Base-by-base conservation (phyloP, 2,888 invertebrate species). In the Coleophora flavipennella region DNA sequence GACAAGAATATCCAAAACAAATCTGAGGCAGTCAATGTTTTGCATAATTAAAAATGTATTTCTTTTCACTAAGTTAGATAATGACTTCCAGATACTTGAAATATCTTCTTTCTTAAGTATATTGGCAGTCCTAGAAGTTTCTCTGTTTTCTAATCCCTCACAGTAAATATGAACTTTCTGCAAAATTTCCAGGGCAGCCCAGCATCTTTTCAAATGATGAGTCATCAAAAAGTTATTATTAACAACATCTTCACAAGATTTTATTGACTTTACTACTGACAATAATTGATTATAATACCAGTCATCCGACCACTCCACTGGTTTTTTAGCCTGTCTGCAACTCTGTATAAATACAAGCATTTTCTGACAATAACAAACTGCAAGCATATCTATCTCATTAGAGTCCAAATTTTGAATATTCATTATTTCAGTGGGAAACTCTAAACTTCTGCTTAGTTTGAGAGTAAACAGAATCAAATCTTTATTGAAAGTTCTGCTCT, bases 381-480 rank as follows among this genome's bases (percentile, higher is more conserved):
- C 45, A 20, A 81, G 28, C 35, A 55, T 54, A 44, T 73, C 61
- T 46, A 79, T 72, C 58, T 78, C 69, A 46, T 29, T 46, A 7
- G 57, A 51, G 55, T 67, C 62, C 51, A 65, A 62, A 39, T 63
- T 64, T 33, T 62, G 55, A 39, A 81, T 48, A 35, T 60, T 55
- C 31, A 73, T 46, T 20, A 72, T 38, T 31, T 70, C 55, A 46
- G 51, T 51, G 13, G 73, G 57, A 14, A 75, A 57, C 10, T 65
- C 52, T 8, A 79, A 33, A 31, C 47, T 49, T 41, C 55, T 55
- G 44, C 66, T 69, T 36, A 75, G 45, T 32, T 60, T 59, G 36
- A 81, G 56, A 46, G 79, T 77, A 41, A 61, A 51, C 8, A 66
- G 47, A 51, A 63, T 71, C 13, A 79, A 47, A 28, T 73, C 62